A percentile compares a stretch with the other conserved stretches of the same genome.
These are phyloP conservation scores for Corythucha ciliata DNA, from an alignment of 2,888 invertebrate genomes.

Conservation along the genomic window DNA sequence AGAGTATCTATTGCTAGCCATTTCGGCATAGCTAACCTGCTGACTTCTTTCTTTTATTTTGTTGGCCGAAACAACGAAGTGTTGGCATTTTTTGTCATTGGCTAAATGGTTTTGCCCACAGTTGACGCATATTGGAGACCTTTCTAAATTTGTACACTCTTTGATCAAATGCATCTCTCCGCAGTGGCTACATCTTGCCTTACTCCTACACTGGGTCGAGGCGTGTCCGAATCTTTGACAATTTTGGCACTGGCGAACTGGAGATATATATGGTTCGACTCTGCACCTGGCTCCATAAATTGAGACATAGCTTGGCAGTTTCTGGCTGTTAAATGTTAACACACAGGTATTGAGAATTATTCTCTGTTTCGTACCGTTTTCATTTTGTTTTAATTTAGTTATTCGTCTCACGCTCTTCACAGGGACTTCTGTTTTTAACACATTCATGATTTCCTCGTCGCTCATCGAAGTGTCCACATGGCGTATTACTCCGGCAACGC, in stretches of 20 bases:
- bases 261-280: background rate
- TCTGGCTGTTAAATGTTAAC: background rate
- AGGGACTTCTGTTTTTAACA: background rate
- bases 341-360: background rate
- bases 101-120: no score
- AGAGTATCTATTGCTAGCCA: no score
- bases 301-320: background rate
- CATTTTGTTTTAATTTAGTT: background rate
- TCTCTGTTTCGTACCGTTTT: background rate
- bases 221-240: constrained; percentile 3
- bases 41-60: no score
- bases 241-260: background rate
- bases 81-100: no score
- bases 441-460: constrained; percentile 5
- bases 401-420: background rate
- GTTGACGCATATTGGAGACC: no score
- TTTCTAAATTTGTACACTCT: no score
- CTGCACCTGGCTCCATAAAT: no score
- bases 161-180: constrained; percentile 9
- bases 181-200: background rate
- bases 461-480: background rate
- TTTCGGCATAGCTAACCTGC: no score
- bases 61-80: no score
- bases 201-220: background rate
- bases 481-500: background rate